These are phyloP conservation scores for Drosophila quasianomalipes DNA, from an alignment of 2,888 invertebrate genomes.

Conservation along the genomic window DNA sequence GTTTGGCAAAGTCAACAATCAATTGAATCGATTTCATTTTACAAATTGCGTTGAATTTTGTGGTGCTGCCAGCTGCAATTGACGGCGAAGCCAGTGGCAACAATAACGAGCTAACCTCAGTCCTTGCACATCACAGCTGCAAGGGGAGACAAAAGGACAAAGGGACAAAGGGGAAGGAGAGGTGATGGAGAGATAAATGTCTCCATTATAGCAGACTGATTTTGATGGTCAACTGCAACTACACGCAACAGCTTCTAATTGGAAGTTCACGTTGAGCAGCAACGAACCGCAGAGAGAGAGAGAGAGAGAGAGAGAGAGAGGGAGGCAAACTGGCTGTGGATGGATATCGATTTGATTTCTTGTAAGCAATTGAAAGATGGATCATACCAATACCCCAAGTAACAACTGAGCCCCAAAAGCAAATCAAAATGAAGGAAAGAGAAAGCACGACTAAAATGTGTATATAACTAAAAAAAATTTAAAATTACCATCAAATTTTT, in stretches of 20 bases:
- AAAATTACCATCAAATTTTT: not conserved
- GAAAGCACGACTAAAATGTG: not conserved
- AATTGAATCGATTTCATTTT: conserved; percentile 82
- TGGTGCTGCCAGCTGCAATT: conserved; percentile 81
- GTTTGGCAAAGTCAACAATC: conserved; percentile 78
- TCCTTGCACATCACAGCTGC: conserved; percentile 20
- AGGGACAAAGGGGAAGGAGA: not conserved
- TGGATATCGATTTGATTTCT: conserved; percentile 52
- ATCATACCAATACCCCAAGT: conserved; percentile 1
- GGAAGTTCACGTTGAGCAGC: conserved; percentile 57
- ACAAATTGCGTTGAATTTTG: conserved; percentile 82
- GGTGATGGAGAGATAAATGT: conserved; percentile 37
- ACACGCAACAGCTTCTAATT: conserved; percentile 74
- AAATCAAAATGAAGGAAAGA: not conserved
- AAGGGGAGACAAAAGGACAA: conserved; percentile 3
- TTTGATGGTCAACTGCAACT: conserved; percentile 72
- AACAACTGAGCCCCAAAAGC: not conserved
- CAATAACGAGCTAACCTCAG: conserved; percentile 70
- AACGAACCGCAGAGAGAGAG: conserved; percentile 36
- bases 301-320: conserved; percentile 22
- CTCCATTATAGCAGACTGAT: conserved; percentile 59
- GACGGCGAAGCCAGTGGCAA: conserved; percentile 73
- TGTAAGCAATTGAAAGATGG: conserved; percentile 17
- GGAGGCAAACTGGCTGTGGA: conserved; percentile 13
- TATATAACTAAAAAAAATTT: not conserved